A percentile compares a stretch with the other conserved stretches of the same genome.
These are phyloP conservation scores for Xestoiulus laeticollis DNA, from an alignment of 2,888 invertebrate species.

Conservation along the genomic window DNA sequence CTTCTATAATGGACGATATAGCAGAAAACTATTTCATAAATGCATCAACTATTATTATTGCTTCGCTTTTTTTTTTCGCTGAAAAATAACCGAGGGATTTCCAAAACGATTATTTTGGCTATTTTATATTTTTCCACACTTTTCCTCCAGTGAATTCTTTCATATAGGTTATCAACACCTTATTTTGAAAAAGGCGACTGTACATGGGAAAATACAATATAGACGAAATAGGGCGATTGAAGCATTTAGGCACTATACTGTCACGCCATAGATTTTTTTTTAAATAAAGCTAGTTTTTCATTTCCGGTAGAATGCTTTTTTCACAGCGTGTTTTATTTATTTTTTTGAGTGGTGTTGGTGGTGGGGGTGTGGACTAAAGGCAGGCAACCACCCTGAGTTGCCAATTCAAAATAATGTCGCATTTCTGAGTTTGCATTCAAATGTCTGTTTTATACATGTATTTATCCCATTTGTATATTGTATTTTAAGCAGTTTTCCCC, in stretches of 20 bases:
- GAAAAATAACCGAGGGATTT: background rate
- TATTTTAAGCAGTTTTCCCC: background rate
- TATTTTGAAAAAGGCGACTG: background rate
- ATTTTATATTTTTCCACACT: too few relatives aligned
- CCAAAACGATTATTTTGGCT: background rate
- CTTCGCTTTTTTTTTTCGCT: background rate
- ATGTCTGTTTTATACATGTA: background rate
- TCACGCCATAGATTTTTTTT: background rate
- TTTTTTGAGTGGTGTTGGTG: too few relatives aligned
- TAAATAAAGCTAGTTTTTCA: slow-evolving; percentile 9
- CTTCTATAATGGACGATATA: background rate
- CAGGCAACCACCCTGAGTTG: background rate
- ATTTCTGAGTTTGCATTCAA: background rate
- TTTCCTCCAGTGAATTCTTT: too few relatives aligned
- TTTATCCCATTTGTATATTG: background rate
- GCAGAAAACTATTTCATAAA: background rate
- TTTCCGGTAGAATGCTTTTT: background rate
- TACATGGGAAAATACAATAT: background rate
- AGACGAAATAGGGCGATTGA: background rate
- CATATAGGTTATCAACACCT: background rate
- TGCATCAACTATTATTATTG: background rate
- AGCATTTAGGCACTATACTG: background rate
- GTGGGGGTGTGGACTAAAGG: background rate
- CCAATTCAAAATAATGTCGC: background rate
- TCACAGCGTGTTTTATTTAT: too few relatives aligned